phyloP scores from a whole-genome alignment of 2,888 invertebrate genomes.

The Pharmacophagus antenor region DNA sequence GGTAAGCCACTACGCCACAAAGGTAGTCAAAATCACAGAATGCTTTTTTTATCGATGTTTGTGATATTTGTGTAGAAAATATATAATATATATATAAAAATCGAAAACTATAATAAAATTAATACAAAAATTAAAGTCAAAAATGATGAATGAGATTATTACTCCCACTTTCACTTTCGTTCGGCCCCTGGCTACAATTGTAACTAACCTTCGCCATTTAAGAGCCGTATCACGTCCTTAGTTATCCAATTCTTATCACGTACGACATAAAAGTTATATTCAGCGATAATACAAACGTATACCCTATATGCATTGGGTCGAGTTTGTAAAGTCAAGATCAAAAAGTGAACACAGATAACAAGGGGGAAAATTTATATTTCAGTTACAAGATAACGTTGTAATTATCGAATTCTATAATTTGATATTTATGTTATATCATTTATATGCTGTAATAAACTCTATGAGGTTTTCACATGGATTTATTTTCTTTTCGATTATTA shows the following conservation, averaged over 20 bases:
- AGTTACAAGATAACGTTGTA: neutral
- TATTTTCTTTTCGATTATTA: too few relatives aligned
- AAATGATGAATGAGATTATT: too few relatives aligned
- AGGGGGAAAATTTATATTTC: neutral
- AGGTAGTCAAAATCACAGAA: too few relatives aligned
- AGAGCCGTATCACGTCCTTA: neutral
- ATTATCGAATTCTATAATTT: neutral
- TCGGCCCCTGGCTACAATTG: neutral
- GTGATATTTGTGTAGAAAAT: too few relatives aligned
- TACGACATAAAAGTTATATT: constrained; percentile 20
- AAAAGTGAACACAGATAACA: neutral
- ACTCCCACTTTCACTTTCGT: too few relatives aligned
- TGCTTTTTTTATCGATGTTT: too few relatives aligned
- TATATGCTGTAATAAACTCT: neutral
- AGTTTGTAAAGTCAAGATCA: constrained; percentile 5
- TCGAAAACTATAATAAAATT: too few relatives aligned
- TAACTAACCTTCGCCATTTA: neutral
- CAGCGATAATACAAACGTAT: constrained; percentile 10
- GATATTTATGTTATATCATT: neutral
- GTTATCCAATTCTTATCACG: constrained; percentile 17
- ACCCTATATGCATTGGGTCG: constrained; percentile 3
- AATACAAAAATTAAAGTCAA: too few relatives aligned
- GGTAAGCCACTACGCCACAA: too few relatives aligned
- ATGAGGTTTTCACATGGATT: neutral
- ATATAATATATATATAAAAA: too few relatives aligned